Percentiles rank a stretch among this genome's conserved stretches.
Conservation (phyloP, 2,888 invertebrate species). For the Noctua comes region DNA sequence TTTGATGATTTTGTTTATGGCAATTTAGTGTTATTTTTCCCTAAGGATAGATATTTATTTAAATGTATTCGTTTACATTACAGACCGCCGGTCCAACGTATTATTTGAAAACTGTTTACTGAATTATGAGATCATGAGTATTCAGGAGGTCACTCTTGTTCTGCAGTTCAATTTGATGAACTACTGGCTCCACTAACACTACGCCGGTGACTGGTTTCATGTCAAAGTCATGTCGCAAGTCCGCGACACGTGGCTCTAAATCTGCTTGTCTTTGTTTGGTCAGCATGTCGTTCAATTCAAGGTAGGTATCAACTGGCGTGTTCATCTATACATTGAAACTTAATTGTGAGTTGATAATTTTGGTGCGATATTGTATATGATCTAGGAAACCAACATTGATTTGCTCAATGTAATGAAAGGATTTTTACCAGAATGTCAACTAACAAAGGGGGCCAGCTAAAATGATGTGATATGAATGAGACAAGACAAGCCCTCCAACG, state of each 20-base stretch:
- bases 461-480: neutral
- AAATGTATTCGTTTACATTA: neutral
- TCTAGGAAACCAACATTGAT: too few relatives aligned
- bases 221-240: conserved; percentile 13
- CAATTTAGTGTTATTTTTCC: conserved; percentile 9
- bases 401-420: neutral
- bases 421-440: neutral
- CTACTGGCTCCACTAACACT: neutral
- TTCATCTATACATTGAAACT: neutral
- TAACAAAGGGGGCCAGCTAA: neutral
- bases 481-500: neutral
- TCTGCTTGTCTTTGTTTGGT: conserved; percentile 11
- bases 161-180: conserved; percentile 10
- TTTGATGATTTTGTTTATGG: too few relatives aligned
- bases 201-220: neutral
- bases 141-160: conserved; percentile 4
- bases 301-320: neutral
- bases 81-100: neutral
- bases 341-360: neutral
- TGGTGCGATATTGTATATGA: neutral
- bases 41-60: conserved; percentile 1
- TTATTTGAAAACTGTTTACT: neutral
- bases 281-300: conserved; percentile 9
- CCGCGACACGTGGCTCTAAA: conserved; percentile 2
- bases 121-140: neutral